These are phyloP conservation scores for Sturnus vulgaris DNA, from an alignment of 2,113 vertebrate species.

Conservation along the genomic window DNA sequence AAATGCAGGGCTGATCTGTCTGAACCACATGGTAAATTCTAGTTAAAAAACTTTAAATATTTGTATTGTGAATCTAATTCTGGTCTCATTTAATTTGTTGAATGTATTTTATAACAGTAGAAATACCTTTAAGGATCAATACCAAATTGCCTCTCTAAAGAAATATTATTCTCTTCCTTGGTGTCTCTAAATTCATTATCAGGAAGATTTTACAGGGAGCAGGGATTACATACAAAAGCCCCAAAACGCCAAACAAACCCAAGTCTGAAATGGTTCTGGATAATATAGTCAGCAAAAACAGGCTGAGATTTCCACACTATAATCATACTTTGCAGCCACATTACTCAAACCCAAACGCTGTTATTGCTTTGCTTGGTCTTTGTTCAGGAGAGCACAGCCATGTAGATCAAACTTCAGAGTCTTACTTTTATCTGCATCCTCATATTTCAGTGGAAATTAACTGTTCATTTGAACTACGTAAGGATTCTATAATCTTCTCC, in stretches of 20 bases:
- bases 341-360: not conserved
- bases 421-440: conserved; percentile 3
- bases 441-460: not conserved
- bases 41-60: not conserved
- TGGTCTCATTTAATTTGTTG: not conserved
- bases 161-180: not conserved
- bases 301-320: not conserved
- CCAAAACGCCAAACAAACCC: not conserved
- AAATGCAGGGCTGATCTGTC: not conserved
- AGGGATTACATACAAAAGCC: not conserved
- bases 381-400: not conserved
- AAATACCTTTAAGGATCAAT: not conserved
- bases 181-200: not conserved
- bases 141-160: not conserved
- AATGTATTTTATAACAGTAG: not conserved
- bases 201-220: not conserved
- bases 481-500: not conserved
- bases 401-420: not conserved
- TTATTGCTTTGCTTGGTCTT: not conserved
- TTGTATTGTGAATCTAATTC: not conserved
- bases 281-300: not conserved
- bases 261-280: not conserved
- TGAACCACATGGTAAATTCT: not conserved
- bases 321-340: not conserved
- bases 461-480: not conserved